Base-by-base conservation (phyloP, 2,113 vertebrate species). In the Atrichornis clamosus region DNA sequence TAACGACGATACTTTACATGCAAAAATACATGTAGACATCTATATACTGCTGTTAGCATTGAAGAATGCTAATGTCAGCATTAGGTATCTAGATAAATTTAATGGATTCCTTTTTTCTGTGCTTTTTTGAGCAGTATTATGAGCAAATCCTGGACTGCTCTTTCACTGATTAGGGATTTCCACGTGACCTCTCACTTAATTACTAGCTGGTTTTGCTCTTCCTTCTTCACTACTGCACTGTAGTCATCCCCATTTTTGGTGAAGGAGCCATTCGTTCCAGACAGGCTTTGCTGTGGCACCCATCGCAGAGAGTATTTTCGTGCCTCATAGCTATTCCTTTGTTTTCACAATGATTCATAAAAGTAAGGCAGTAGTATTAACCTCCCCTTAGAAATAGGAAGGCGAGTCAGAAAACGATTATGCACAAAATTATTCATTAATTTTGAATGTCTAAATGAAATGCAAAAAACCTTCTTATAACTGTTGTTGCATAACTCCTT, bases 51-150 rank as follows among this genome's bases (percentile, higher is more conserved):
- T 79, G 11, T 65, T 70, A 65, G 2, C 37, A 37, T 22, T 75
- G 37, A 46, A 67, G 46, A 56, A 30, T 33, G 9, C 8, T 52
- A 39, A 37, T 62, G 37, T 13, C 30, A 58, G n/a, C 62, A 70
- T 41, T 42, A n/a, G 22, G 46, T 19, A 10, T 70, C 26, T n/a
- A 55, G 13, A 33, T 11, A 83, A 86, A 37, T 41, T 15, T 37
- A 60, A 70, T 47, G 23, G 27, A 24, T 46, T 32, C 5, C 4
- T 83, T 55, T 81, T 39, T 16, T 15, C 23, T 23, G 23, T 59
- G 19, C 7, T 83, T 75, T 78, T 70, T 4, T 52, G 26, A 3
- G 3, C 13, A 55, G 35, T 0, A 0, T 60, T 75, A 32, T 14
- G 13, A 62, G 19, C 42, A 84, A 72, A 84, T 27, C 37, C 52